Base-by-base conservation (phyloP, 2,797 vertebrate species). In the Melanotaenia nigrans region DNA sequence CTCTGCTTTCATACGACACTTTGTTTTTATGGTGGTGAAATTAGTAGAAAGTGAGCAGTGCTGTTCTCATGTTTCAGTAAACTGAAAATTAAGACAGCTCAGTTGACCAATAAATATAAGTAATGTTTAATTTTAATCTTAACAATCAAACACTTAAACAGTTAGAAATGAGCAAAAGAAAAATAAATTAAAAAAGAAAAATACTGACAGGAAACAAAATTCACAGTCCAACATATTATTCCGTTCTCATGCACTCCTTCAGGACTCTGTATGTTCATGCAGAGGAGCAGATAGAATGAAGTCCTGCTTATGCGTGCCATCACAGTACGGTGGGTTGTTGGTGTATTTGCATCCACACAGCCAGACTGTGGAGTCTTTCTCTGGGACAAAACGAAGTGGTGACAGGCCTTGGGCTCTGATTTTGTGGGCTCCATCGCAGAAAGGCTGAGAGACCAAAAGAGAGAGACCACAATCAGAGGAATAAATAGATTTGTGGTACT, bases 311-410 rank as follows among this genome's bases (percentile, higher is more conserved):
- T 97, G 96, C 5, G 94, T 95, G 0, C 87, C 85, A 3, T 90
- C 87, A 1, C 90, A 92, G 82, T 90, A 96, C 0, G 96, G 96
- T 0, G 94, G 92, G 25, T 40, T 89, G 68, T 77, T 87, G 11
- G 95, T 96, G 73, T 90, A 86, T 18, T 97, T 97, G 90, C 96
- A 97, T n/a, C 95, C 94, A 16, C 96, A 97, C n/a, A 97, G 87
- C 90, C 85, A 89, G 13, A 79, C 93, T 0, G 51, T 65, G 16
- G 58, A 4, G 12, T 92, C 92, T 73, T 94, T 85, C 51, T 92
- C 66, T 0, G 87, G 85, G 45, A 88, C 86, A 73, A 97, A 96
- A 64, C 93, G 94, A 9, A 96, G 77, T 0, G 95, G 94, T 5
- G 51, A 72, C 28, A 95, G 47, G 35, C 89, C 92, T 0, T 83